Base-by-base conservation (phyloP, 2,888 invertebrate species). In the Darwinula stevensoni region DNA sequence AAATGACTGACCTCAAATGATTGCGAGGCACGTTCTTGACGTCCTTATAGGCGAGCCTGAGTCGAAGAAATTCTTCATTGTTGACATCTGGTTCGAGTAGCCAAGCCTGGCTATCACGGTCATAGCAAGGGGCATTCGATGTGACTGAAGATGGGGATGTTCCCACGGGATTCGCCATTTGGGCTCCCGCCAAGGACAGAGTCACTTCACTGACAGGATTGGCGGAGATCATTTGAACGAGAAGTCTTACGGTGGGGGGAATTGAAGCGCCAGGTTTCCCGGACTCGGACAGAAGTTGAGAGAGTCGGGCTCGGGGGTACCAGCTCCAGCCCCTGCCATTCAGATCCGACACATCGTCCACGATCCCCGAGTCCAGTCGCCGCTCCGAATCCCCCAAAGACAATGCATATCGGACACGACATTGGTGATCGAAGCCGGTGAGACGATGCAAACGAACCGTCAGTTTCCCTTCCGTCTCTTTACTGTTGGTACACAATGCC, bases 61-160 rank as follows among this genome's bases (percentile, higher is more conserved):
- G 57, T 13, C 69, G 58, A 35, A 75, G 64, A n/a, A n/a, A n/a
- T 14, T 64, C 63, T 41, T 72, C 70, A 4, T 70, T 69, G 44
- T 71, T 71, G 35, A 67, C 62, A 48, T 75, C 73, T 27, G 69
- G 67, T 40, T 72, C 64, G 35, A 75, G 56, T 32, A 66, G 59
- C 74, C 74, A 73, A 4, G 69, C 69, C 45, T 67, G 68, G 44
- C 73, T 73, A 50, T 75, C 74, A 6, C 70, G 56, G 49, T 75
- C 75, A 50, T 72, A 73, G 47, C 71, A 69, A 16, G 63, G 58
- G 1, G 47, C 43, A 18, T 36, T 12, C 38, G 35, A 12, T 6
- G 31, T 22, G 36, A 33, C 32, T n/a, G 38, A 35, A 11, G 35
- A 31, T 14, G 39, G 37, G 22, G 39, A 36, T 14, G 44, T 43